Evolutionary conservation across 2,888 invertebrate species (phyloP).

Genomic region (Tetragnatha montana): DNA sequence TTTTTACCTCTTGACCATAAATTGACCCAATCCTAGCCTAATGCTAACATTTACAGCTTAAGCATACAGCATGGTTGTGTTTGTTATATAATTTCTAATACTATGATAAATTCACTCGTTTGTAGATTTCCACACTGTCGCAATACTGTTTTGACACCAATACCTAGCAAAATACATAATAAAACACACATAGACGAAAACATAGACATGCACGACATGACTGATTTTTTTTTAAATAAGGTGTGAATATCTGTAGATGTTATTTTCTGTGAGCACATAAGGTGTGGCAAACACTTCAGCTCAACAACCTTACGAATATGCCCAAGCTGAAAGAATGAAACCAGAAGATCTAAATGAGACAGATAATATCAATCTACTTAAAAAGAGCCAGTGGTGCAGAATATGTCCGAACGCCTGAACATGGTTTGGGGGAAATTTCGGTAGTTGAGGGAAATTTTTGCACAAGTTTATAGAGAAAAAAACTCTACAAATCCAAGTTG

Average conservation of each 20-base stretch:
- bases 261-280: constrained; percentile 69
- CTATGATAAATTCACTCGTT: constrained; percentile 47
- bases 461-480: too few species aligned
- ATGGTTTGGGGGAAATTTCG: too few species aligned
- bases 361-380: not conserved
- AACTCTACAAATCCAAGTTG: too few species aligned
- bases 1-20: not conserved
- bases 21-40: constrained; percentile 49
- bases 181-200: constrained; percentile 67
- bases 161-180: constrained; percentile 67
- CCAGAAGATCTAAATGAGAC: not conserved
- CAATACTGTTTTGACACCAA: constrained; percentile 63
- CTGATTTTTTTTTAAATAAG: constrained; percentile 48
- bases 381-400: too few species aligned
- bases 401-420: too few species aligned
- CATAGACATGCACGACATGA: constrained; percentile 68
- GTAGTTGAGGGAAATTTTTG: too few species aligned
- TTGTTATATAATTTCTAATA: constrained; percentile 49
- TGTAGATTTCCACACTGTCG: constrained; percentile 48
- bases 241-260: constrained; percentile 66
- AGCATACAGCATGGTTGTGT: constrained; percentile 57
- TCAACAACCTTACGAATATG: constrained; percentile 64
- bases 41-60: constrained; percentile 63
- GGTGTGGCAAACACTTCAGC: constrained; percentile 57
- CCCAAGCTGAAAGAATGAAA: constrained; percentile 62